Evolutionary conservation across 2,113 vertebrate species (phyloP), one percentile per base, ranked within the genome.

Genomic region (Tautogolabrus adspersus): DNA sequence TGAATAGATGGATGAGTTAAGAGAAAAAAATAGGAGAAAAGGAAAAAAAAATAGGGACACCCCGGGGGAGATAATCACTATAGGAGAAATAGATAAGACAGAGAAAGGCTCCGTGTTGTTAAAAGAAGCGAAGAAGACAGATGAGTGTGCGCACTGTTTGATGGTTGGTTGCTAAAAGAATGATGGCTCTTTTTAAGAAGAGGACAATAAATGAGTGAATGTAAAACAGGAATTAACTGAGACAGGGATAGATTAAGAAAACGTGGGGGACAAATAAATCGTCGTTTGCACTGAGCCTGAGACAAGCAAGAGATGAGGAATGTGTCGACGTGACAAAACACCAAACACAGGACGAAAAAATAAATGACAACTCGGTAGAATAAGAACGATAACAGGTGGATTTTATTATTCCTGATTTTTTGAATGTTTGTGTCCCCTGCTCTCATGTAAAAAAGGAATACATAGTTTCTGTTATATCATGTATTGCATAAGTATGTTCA

Each of bases 191-290:
- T 81, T 83, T 71, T 63, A 46, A 16, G 42, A 46, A 44, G 44
- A 8, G 38, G 12, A 19, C 46, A 57, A 79, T 72, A 70, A 68
- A 82, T 73, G 72, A 82, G 69, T 21, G 38, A 57, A 72, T n/a
- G 8, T 68, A 82, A 69, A 34, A 77, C 49, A 74, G 34, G 30
- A 77, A 75, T 70, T 56, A 84, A 65, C 63, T 62, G 58, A 77
- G 77, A 76, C 69, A 49, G 42, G 59, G 77, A 83, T n/a, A 26
- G 75, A 88, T 82, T 78, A 72, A 77, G 62, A 64, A 59, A 70
- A 63, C 56, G 66, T 0, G 21, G 7, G 2, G 3, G 58, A 77
- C 22, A 30, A 46, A 83, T 77, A 77, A 55, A 83, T 65, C 58
- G 21, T 79, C 15, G 64, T 87, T 81, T 81, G 76, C 73, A n/a